These are phyloP conservation scores for Galaxias olidus DNA, from an alignment of 2,797 vertebrate genomes.

Conservation along the genomic window DNA sequence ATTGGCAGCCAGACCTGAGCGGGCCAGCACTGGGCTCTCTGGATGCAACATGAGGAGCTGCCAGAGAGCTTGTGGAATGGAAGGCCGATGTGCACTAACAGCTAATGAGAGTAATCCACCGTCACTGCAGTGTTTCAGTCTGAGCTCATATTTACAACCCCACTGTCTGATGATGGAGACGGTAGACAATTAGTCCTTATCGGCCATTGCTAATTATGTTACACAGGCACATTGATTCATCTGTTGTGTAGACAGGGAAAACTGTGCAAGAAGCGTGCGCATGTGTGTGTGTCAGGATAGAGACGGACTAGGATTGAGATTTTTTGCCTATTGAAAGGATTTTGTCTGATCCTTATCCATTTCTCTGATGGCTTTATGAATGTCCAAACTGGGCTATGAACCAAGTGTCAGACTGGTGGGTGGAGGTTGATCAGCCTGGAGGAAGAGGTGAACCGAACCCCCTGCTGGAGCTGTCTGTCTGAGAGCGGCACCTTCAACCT, in stretches of 20 bases:
- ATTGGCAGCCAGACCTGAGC: too few relatives aligned
- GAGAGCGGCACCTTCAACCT: conserved; percentile 36
- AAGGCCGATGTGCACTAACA: background rate
- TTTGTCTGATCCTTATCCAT: background rate
- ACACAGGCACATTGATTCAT: conserved; percentile 1
- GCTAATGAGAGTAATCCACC: conserved; percentile 4
- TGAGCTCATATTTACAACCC: background rate
- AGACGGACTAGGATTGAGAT: background rate
- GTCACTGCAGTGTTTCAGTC: background rate
- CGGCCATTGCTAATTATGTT: conserved; percentile 10
- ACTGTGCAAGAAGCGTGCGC: background rate
- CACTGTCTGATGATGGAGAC: background rate
- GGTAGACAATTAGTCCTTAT: background rate
- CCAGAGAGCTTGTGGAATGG: background rate
- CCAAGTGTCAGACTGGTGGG: background rate
- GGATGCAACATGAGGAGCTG: background rate
- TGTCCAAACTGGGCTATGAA: background rate
- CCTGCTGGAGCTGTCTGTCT: conserved; percentile 46
- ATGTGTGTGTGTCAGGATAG: background rate
- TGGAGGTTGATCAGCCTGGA: background rate
- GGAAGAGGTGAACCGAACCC: conserved; percentile 16
- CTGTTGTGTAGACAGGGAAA: conserved; percentile 19
- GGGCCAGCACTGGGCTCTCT: background rate
- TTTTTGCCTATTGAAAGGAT: background rate
- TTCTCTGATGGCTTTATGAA: background rate